Conservation (phyloP, 2,113 vertebrate species). For the Galemys pyrenaicus region DNA sequence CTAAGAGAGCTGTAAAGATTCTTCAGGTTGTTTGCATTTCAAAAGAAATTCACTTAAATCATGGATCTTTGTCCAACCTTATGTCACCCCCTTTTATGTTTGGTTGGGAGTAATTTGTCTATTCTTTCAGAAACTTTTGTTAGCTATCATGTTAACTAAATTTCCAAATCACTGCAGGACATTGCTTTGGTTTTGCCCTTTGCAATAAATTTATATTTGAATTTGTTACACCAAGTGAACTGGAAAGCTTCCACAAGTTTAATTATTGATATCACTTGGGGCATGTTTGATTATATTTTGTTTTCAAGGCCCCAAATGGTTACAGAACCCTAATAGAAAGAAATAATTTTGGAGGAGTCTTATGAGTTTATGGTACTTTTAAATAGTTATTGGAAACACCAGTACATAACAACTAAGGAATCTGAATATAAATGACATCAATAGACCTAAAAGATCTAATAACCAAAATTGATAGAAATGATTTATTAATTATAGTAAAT, state of each 20-base stretch:
- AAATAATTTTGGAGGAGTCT: neutral
- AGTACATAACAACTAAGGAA: neutral
- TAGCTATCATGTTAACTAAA: slow-evolving; percentile 67
- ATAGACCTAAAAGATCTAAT: slow-evolving; percentile 27
- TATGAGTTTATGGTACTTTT: neutral
- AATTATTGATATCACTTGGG: slow-evolving; percentile 46
- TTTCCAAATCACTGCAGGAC: slow-evolving; percentile 28
- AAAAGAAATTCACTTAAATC: slow-evolving; percentile 75
- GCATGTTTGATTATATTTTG: slow-evolving; percentile 50
- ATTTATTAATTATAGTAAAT: slow-evolving; percentile 7
- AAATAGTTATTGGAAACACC: neutral
- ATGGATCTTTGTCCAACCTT: slow-evolving; percentile 65
- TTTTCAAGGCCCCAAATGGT: slow-evolving; percentile 44
- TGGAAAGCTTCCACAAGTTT: slow-evolving; percentile 32
- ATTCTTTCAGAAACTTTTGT: slow-evolving; percentile 70
- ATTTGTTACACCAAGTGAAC: slow-evolving; percentile 45
- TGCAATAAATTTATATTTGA: slow-evolving; percentile 63
- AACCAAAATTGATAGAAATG: neutral
- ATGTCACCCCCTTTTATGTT: slow-evolving; percentile 56
- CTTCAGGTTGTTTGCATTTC: slow-evolving; percentile 70
- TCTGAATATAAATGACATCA: neutral
- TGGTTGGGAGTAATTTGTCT: slow-evolving; percentile 61
- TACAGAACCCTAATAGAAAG: neutral
- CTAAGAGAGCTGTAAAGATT: slow-evolving; percentile 46
- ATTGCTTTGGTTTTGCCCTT: neutral